Base-by-base conservation (phyloP, 2,797 vertebrate genomes). In the Psittacula echo region DNA sequence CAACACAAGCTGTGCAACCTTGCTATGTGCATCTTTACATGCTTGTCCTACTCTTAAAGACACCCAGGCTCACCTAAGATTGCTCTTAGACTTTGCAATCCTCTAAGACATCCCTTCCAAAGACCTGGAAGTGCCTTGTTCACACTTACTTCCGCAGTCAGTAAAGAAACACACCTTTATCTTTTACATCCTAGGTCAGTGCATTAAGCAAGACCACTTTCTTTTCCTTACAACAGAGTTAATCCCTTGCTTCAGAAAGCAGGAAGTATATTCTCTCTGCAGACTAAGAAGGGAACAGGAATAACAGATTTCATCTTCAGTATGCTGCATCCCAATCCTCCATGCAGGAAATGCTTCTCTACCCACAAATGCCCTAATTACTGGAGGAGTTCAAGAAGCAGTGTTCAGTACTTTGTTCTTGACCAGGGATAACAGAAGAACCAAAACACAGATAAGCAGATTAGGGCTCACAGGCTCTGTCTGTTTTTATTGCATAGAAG, bases 271-370 rank as follows among this genome's bases (percentile, higher is more conserved):
- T 68, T 91, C 76, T 73, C 83, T 93, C 54, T 68, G 23, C 93
- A 79, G 87, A 32, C 93, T 85, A 58, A 73, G 85, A 77, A 87
- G 42, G 71, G 81, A 91, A 92, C 2, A 87, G 77, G 74, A 75
- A 67, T 13, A 87, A 80, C 68, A 87, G 75, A 81, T 51, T 71
- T 48, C 47, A 70, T 75, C 70, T 42, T 64, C 92, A 48, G 9
- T 27, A 10, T 23, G 22, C 85, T 62, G 39, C 12, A 77, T 81
- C 94, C 76, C 75, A 94, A 71, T 56, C 23, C 92, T 67, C 93
- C 3, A 16, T 48, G 80, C 90, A 96, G 96, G 97, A 97, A 97
- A 96, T 96, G 84, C 74, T 96, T 92, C 78, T 14, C 84, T 94
- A 26, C 14, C 94, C 96, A 89, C 96, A 97, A 94, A 91, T 42